These are phyloP conservation scores for Hemiscyllium ocellatum DNA, from an alignment of 2,113 vertebrate species.

Conservation along the genomic window DNA sequence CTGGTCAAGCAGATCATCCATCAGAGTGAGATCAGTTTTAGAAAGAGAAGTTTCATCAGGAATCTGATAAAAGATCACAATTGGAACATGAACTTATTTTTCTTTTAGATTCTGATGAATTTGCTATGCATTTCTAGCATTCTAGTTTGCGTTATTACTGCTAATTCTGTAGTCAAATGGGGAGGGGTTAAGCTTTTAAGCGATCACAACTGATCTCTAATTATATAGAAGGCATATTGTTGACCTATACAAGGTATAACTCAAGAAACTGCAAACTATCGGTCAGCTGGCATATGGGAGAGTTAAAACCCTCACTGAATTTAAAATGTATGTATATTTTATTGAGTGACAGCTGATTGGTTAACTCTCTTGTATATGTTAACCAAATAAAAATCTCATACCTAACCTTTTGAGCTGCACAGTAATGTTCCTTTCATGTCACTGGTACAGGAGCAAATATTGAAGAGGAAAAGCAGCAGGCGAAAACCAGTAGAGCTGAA, in stretches of 20 bases:
- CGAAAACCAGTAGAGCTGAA: not conserved
- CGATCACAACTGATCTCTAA: constrained; percentile 1
- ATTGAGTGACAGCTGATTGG: not conserved
- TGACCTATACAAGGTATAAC: not conserved
- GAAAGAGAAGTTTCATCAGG: not conserved
- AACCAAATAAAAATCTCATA: not conserved
- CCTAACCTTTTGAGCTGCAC: not conserved
- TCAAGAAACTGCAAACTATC: not conserved
- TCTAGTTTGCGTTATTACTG: not conserved
- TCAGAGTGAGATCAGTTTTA: not conserved
- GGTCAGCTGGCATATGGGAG: not conserved
- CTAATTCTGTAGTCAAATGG: not conserved
- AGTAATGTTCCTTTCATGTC: not conserved
- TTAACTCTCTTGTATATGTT: not conserved
- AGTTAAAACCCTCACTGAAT: not conserved
- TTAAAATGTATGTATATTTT: not conserved
- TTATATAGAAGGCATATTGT: not conserved
- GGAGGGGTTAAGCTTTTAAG: not conserved
- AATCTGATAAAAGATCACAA: not conserved
- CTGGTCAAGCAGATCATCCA: not conserved
- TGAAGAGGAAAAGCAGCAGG: not conserved
- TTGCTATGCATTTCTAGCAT: not conserved
- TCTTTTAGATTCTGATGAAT: not conserved
- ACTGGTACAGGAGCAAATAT: not conserved
- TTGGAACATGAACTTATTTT: not conserved